Evolutionary conservation across 2,888 invertebrate species (phyloP), one percentile per base, ranked within the genome.

Genomic region (Drosophila mercatorum): DNA sequence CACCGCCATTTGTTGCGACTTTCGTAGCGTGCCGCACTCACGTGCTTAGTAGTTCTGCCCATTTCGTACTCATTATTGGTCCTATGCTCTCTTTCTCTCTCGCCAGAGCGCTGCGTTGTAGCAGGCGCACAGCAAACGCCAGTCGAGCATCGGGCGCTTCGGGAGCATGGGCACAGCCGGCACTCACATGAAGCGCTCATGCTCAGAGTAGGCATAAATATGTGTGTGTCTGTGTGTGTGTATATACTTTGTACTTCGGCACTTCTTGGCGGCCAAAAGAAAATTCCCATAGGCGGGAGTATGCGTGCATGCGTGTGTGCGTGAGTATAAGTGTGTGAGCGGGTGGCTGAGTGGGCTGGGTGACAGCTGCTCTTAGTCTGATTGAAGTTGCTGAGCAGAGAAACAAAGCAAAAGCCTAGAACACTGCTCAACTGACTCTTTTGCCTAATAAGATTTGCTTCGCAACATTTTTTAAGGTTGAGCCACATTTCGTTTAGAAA

Each of bases 1-100:
- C 80, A 74, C 75, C 63, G 64, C 78, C 78, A 85, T 84, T 87
- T 75, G 70, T 44, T 17, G 70, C 63, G 51, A 70, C 75, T 75
- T 75, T 70, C 68, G 59, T 65, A 65, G 70, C 61, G 60, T 61
- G 63, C 63, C 67, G 75, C 63, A 75, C 60, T 68, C 71, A 60
- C 74, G 61, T 74, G 74, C 66, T 64, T 47, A 56, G 63, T 49
- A 56, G 63, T 49, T 65, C 68, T 57, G 60, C 34, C 60, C 57
- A 66, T 63, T 60, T 53, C 40, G 28, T 43, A 11, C 64, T 64
- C 68, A 53, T 53, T 43, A 43, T 66, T 66, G 55, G 68, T 68
- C 63, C 40, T 26, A 46, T n/a, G 34, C 60, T 49, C 73, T 57
- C 56, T 59, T 22, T 64, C 71, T 60, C 63, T 66, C 68, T 65